phyloP scores from a whole-genome alignment of 2,113 vertebrate species.

The Strix aluco region DNA sequence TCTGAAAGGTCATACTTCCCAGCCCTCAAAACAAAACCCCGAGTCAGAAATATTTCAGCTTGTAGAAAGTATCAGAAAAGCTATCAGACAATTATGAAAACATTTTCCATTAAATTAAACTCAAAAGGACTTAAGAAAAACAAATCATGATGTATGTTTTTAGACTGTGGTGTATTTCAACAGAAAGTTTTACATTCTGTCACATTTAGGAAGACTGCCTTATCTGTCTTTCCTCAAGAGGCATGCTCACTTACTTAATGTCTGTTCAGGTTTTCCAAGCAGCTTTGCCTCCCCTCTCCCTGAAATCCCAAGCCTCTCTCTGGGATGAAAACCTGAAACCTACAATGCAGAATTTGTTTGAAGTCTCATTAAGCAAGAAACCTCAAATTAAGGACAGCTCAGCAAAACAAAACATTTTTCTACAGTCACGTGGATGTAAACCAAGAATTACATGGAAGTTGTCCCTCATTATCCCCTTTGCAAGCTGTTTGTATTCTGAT shows the following conservation, averaged over 20 bases:
- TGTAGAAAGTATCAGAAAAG: not conserved
- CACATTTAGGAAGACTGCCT: not conserved
- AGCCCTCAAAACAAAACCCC: not conserved
- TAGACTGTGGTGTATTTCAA: not conserved
- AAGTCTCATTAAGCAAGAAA: constrained; percentile 61
- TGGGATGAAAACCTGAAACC: constrained; percentile 58
- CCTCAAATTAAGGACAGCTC: constrained; percentile 54
- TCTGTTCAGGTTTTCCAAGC: not conserved
- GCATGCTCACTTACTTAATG: not conserved
- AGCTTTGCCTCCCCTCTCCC: not conserved
- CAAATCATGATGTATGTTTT: not conserved
- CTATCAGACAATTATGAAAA: not conserved
- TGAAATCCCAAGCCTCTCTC: constrained; percentile 18
- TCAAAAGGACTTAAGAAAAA: constrained; percentile 19
- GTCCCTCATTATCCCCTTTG: constrained; percentile 48
- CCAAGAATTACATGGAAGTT: constrained; percentile 1
- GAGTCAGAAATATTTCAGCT: not conserved
- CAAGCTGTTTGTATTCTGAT: constrained; percentile 17
- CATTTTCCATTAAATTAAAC: not conserved
- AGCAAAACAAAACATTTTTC: constrained; percentile 62
- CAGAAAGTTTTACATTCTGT: not conserved
- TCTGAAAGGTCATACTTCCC: not conserved
- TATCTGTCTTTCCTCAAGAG: constrained; percentile 42
- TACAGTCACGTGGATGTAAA: constrained; percentile 9
- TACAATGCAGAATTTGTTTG: constrained; percentile 48